Percentiles rank a stretch among this genome's conserved stretches.
Evolutionary conservation across 2,797 vertebrate genomes (phyloP).

Genomic region (Acanthis flammea): DNA sequence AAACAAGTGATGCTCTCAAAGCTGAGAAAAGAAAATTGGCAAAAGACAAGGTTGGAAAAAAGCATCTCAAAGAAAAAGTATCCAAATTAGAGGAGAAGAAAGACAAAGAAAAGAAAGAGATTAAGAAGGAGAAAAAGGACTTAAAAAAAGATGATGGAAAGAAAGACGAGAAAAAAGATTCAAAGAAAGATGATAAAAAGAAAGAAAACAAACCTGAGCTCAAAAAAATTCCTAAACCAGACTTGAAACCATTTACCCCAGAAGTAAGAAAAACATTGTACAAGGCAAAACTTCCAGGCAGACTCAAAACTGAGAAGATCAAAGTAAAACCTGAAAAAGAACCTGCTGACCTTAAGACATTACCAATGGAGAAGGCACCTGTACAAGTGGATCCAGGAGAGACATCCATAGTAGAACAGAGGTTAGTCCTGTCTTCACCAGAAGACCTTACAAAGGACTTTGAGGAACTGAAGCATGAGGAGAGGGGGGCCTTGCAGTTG

Average conservation of each 20-base stretch:
- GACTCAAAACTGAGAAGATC: conserved; percentile 86
- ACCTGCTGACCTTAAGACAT: conserved; percentile 76
- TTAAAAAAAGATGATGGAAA: conserved; percentile 90
- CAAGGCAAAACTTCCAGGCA: conserved; percentile 90
- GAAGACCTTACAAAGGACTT: conserved; percentile 98
- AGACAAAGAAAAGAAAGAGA: conserved; percentile 96
- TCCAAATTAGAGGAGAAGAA: conserved; percentile 95
- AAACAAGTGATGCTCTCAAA: conserved; percentile 81
- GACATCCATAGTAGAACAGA: conserved; percentile 75
- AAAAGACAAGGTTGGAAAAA: conserved; percentile 89
- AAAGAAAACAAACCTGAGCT: conserved; percentile 88
- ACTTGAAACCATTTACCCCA: conserved; percentile 94
- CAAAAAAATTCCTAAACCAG: conserved; percentile 91
- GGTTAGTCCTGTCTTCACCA: conserved; percentile 88
- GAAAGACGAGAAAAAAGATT: conserved; percentile 92
- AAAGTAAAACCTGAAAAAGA: conserved; percentile 83
- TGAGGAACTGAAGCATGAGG: conserved; percentile 88
- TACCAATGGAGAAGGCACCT: conserved; percentile 53
- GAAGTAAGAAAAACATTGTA: conserved; percentile 95
- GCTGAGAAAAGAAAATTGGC: conserved; percentile 89
- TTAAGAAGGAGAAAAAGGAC: conserved; percentile 89
- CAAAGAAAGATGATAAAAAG: conserved; percentile 92
- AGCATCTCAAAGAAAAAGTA: conserved; percentile 87
- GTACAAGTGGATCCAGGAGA: conserved; percentile 58
- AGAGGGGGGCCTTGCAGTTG: conserved; percentile 49